Evolutionary conservation across 1,140 invertebrate species (phyloP), one percentile per base, ranked within the genome.

Genomic region (Drosophila navojoa): DNA sequence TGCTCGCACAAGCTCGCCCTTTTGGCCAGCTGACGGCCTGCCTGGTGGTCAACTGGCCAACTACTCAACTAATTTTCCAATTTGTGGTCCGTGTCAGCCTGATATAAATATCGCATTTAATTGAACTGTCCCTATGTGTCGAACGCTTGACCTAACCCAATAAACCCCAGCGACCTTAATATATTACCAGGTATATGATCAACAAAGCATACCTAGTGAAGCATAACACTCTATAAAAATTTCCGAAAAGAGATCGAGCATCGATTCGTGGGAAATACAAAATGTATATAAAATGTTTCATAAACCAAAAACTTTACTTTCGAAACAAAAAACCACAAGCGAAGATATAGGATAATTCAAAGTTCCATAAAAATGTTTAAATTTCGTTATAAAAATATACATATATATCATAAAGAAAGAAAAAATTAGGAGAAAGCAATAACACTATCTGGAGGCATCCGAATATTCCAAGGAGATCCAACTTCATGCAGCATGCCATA

Each of bases 101-200:
- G 79, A 74, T 84, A 81, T 87, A 87, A 87, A 87, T 84, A 79
- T 84, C n/a, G 76, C 84, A 79, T 87, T 87, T 89, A 87, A 87
- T 87, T 89, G 82, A 89, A 69, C 76, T 84, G 71, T 86, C 75
- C 27, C 29, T 32, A 38, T 45, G 27, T 60, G 70, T 82, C 71
- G 61, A 59, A 63, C 27, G 61, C 40, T 59, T 54, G 58, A 61
- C 50, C 47, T 69, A 32, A 2, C 11, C 13, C 40, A 38, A 11
- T 32, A 68, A 32, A 69, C 32, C 52, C 44, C 53, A 49, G 25
- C 53, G 32, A 72, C 49, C 55, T 71, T 54, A 66, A 76, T 81
- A 71, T 52, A 53, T 69, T 63, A 47, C 42, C 22, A 50, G 47
- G 15, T 47, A 53, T 81, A 87, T 81, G 67, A 59, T 32, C 77